Base-by-base conservation (phyloP, 2,888 invertebrate genomes). In the Phaonia tiefii region DNA sequence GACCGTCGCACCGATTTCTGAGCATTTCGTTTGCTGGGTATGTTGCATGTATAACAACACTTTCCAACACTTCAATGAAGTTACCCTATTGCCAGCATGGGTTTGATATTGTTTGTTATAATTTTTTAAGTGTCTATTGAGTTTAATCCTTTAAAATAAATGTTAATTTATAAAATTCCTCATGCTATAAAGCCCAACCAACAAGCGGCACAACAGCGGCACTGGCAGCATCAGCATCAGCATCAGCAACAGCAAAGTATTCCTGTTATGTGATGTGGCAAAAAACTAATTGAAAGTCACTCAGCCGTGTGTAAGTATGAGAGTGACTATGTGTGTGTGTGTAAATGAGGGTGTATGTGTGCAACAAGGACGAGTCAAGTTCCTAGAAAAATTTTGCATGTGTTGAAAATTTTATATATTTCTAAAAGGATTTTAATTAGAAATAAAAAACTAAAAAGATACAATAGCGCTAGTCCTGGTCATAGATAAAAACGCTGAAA, bases 241-340 rank as follows among this genome's bases (percentile, higher is more conserved):
- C 22, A 63, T 13, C 63, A 42, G 42, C 63, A 39, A 20, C 22
- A 63, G 22, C 63, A 42, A 63, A 37, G 31, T 37, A 37, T 60
- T 39, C 20, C 60, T 77, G 58, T 67, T 77, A 58, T 63, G 49
- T 76, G 74, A 54, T 60, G 69, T 79, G 84, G 79, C 77, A 79
- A 80, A 88, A n/a, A 63, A 86, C 88, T 89, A 89, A 89, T 89
- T 89, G 89, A 88, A 89, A 89, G 85, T 87, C 85, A 87, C 85
- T 88, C 88, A 89, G 88, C 86, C 82, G 80, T 80, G 65, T 60
- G 54, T 13, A 54, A 31, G 37, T 31, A 67, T 51, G 31, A 31
- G 31, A 31, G 8, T 31, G 31, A 31, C 3, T 31, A 5, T 31
- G 31, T 31, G 31, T 31, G 31, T 31, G 31, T 31, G 13, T 44